Evolutionary conservation across 2,797 vertebrate genomes (phyloP), one percentile per base, ranked within the genome.

Genomic region (Tarsius wallacei): DNA sequence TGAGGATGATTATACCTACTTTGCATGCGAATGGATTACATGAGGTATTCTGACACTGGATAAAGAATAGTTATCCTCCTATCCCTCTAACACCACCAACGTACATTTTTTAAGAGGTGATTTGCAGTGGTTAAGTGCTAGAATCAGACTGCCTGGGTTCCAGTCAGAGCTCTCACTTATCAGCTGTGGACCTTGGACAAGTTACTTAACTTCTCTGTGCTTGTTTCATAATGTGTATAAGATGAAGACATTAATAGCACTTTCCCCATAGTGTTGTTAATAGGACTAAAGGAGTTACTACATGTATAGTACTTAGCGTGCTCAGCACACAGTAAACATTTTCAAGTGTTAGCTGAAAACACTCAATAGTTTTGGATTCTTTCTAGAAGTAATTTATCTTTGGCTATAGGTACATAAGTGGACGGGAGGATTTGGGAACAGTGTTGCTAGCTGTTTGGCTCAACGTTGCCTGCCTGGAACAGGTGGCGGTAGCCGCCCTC

Each of bases 191-290:
- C 49, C 66, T 47, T 17, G 14, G 33, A 19, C 17, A 81, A 85
- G 33, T 88, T 93, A 55, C 59, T 76, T 76, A 81, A 81, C 47
- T 15, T 94, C 28, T 81, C 91, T 76, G 59, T 81, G 78, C 57
- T 78, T 61, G 22, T 84, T 84, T 78, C 78, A 87, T 63, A n/a
- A 10, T 66, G 51, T 51, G 57, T 42, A n/a, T 36, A 85, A 94
- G 91, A 80, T n/a, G 31, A 87, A 24, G 24, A 36, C 83, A 66
- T 87, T 71, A 49, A 42, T 36, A 66, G 42, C 36, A 83, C 19
- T 78, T 87, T 88, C 7, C 8, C 47, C 47, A 90, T 19, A 28
- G 55, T 59, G 28, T 47, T 73, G 19, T 89, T 90, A 55, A n/a
- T 55, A 87, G 12, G 28, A 83, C 83, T 64, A 89, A 87, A 68